Evolutionary conservation across 2,113 vertebrate genomes (phyloP), one percentile per base, ranked within the genome.

Genomic region (Gnathonemus echidnorhynchus): DNA sequence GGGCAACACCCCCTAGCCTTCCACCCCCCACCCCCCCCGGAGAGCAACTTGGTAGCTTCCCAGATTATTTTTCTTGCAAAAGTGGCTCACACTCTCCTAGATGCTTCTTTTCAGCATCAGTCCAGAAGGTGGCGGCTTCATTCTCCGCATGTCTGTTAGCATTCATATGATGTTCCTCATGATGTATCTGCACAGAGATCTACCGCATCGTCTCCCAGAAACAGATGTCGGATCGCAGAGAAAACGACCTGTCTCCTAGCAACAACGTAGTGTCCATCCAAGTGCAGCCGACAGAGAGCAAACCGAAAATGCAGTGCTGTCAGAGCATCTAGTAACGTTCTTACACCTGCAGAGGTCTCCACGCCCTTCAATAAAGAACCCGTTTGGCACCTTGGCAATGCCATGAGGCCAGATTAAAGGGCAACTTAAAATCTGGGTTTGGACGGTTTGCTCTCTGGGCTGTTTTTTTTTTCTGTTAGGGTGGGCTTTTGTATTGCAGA

Each of bases 221-320:
- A 96, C 98, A 99, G 94, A 99, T 99, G 98, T 98, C 98, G 1
- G 98, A 99, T 96, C 97, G 98, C 92, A 97, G 97, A 92, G 98
- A 99, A 91, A 98, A 98, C n/a, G 98, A 99, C 94, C 98, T 98
- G 97, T 99, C 98, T 89, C 98, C 98, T 89, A 99, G 98, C 96
- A 99, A 99, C 98, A 99, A 99, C 1, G 98, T 99, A 96, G 98
- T 99, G 93, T 97, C 98, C 94, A 99, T 99, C 95, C 98, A 99
- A 52, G 98, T 99, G 91, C 98, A 98, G 93, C 98, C 98, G 89
- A 99, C 98, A 80, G 98, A 99, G 95, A 99, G 98, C 95, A 99
- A 99, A 94, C 98, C 98, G 97, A 99, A 99, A 97, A 98, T 99
- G 97, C 98, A 99, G 93, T 99, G 98, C 95, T 99, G 98, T 97